Percentiles rank a stretch among this genome's conserved stretches.
These are phyloP conservation scores for Drosophila busckii DNA, from an alignment of 1,140 invertebrate genomes.

Conservation along the genomic window DNA sequence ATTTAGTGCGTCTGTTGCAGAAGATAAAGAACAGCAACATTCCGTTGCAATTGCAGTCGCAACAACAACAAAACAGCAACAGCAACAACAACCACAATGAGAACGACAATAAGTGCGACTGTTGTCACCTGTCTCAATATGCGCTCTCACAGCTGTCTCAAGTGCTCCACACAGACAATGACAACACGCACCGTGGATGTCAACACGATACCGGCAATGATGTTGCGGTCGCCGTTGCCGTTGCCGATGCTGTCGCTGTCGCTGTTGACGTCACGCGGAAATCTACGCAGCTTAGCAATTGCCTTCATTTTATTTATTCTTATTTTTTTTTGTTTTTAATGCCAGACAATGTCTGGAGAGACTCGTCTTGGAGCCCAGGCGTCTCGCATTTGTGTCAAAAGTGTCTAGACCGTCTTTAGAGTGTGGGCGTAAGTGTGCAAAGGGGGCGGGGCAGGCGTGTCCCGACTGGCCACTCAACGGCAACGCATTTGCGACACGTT, in stretches of 20 bases:
- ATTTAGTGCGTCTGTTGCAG: slow-evolving; percentile 60
- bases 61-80: slow-evolving; percentile 1
- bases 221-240: slow-evolving; percentile 10
- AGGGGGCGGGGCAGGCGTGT: slow-evolving; percentile 26
- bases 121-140: slow-evolving; percentile 74
- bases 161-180: slow-evolving; percentile 63
- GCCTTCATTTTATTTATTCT: slow-evolving; percentile 48
- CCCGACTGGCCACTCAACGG: slow-evolving; percentile 34
- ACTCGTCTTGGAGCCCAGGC: slow-evolving; percentile 51
- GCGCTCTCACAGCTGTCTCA: slow-evolving; percentile 70
- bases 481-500: slow-evolving; percentile 57
- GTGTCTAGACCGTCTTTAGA: slow-evolving; percentile 60
- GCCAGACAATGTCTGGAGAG: slow-evolving; percentile 46
- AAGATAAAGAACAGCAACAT: no score
- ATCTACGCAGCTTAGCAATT: slow-evolving; percentile 73
- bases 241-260: slow-evolving; percentile 1
- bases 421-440: slow-evolving; percentile 14
- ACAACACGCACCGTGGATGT: slow-evolving; percentile 51
- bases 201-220: slow-evolving; percentile 19
- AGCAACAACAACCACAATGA: slow-evolving; percentile 17
- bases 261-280: slow-evolving; percentile 45
- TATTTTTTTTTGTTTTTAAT: slow-evolving; percentile 46
- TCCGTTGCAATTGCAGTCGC: background rate
- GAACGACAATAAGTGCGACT: slow-evolving; percentile 51
- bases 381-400: slow-evolving; percentile 71